phyloP scores from a whole-genome alignment of 2,888 invertebrate species.

The Crocallis elinguaria region DNA sequence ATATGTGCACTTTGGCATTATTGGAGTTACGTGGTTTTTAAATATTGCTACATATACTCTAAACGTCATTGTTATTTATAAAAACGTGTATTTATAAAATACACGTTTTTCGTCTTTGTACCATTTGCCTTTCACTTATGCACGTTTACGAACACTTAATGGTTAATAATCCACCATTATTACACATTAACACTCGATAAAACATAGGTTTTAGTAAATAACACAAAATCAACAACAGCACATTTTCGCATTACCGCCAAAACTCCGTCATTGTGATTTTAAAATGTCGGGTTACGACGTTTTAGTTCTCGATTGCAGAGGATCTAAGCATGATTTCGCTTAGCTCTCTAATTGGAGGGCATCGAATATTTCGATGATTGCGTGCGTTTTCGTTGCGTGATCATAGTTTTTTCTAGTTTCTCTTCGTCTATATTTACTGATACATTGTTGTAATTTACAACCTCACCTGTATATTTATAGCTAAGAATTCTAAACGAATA shows the following conservation, averaged over 20 bases:
- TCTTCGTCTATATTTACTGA: conserved; percentile 42
- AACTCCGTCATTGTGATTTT: conserved; percentile 37
- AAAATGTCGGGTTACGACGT: neutral
- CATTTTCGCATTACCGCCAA: no score
- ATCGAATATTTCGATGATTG: conserved; percentile 54
- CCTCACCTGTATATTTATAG: neutral
- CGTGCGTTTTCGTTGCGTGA: conserved; percentile 57
- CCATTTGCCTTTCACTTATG: neutral
- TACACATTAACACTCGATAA: no score
- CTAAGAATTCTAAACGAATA: neutral
- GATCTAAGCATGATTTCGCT: conserved; percentile 59
- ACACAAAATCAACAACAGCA: no score
- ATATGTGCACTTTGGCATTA: neutral
- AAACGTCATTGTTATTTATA: no score
- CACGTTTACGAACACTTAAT: conserved; percentile 23
- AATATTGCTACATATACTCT: no score
- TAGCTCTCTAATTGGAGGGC: conserved; percentile 57
- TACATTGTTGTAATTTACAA: conserved; percentile 28
- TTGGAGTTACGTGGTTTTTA: neutral
- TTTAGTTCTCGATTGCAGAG: conserved; percentile 35
- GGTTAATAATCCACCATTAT: no score
- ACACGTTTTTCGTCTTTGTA: no score
- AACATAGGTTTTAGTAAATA: no score
- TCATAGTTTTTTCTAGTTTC: conserved; percentile 43
- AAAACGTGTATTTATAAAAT: conserved; percentile 1